Percentiles rank a stretch among this genome's conserved stretches.
These are phyloP conservation scores for Pseudochromis fuscus DNA, from an alignment of 2,797 vertebrate genomes.

Conservation along the genomic window DNA sequence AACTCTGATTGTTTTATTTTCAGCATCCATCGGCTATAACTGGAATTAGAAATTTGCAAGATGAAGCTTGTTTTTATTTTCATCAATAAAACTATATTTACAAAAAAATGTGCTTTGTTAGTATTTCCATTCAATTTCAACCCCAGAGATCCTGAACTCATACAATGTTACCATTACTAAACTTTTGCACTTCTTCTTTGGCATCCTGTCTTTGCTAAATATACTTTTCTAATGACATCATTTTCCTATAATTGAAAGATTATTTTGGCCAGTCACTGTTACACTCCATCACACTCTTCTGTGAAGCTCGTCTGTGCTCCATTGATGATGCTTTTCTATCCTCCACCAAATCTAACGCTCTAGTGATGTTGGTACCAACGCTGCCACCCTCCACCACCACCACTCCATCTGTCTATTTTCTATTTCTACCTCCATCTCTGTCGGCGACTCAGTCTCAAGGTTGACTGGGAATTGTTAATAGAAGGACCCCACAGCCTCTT, in stretches of 20 bases:
- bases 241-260: constrained; percentile 44
- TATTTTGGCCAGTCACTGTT: constrained; percentile 35
- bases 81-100: constrained; percentile 63
- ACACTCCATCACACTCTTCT: constrained; percentile 34
- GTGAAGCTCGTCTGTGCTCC: constrained; percentile 48
- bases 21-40: constrained; percentile 8
- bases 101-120: not conserved
- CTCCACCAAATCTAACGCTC: constrained; percentile 76
- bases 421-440: constrained; percentile 60
- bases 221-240: constrained; percentile 27
- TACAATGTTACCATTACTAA: not conserved
- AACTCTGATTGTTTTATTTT: constrained; percentile 24
- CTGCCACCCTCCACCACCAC: constrained; percentile 43
- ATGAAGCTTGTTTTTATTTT: constrained; percentile 37
- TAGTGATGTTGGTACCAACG: constrained; percentile 53
- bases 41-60: constrained; percentile 24
- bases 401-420: constrained; percentile 59
- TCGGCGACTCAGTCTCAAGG: constrained; percentile 66
- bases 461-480: constrained; percentile 75
- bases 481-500: constrained; percentile 64
- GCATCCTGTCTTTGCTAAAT: not conserved
- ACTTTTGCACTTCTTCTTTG: not conserved
- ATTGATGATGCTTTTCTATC: constrained; percentile 59
- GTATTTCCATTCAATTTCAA: not conserved
- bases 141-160: not conserved